Conservation (phyloP, 2,113 vertebrate species). For the Cygnus atratus region DNA sequence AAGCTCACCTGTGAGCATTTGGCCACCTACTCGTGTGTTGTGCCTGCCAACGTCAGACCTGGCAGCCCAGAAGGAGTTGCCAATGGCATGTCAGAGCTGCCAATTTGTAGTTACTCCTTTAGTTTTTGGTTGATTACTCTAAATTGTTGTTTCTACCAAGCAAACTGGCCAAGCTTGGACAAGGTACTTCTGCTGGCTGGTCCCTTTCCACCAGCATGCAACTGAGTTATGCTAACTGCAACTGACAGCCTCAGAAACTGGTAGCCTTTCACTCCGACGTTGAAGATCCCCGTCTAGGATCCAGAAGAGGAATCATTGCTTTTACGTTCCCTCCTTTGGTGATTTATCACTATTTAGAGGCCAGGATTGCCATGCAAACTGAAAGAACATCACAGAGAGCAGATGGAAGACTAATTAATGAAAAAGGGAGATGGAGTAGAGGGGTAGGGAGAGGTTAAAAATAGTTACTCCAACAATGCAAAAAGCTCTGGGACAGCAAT, state of each 20-base stretch:
- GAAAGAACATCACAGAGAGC: background rate
- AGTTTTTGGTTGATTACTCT: background rate
- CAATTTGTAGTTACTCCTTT: background rate
- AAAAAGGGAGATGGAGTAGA: background rate
- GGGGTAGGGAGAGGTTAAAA: background rate
- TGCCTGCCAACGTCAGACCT: background rate
- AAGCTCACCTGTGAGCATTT: background rate
- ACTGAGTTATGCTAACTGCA: background rate
- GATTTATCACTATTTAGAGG: background rate
- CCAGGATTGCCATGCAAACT: background rate
- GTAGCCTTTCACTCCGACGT: background rate
- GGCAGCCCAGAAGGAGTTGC: background rate
- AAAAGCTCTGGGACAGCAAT: background rate
- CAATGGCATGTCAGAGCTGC: background rate
- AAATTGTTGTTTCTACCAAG: background rate
- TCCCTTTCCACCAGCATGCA: background rate
- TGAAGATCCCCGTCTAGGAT: background rate
- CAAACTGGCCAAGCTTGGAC: background rate
- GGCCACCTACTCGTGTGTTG: background rate
- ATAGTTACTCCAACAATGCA: background rate
- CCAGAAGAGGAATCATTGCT: background rate
- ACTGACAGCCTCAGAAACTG: background rate
- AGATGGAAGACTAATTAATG: background rate
- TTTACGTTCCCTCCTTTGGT: background rate
- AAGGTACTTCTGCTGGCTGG: background rate